Base-by-base conservation (phyloP, 30 jellyfish, hydroid and myxozoan species). In the Aurelia sp. region DNA sequence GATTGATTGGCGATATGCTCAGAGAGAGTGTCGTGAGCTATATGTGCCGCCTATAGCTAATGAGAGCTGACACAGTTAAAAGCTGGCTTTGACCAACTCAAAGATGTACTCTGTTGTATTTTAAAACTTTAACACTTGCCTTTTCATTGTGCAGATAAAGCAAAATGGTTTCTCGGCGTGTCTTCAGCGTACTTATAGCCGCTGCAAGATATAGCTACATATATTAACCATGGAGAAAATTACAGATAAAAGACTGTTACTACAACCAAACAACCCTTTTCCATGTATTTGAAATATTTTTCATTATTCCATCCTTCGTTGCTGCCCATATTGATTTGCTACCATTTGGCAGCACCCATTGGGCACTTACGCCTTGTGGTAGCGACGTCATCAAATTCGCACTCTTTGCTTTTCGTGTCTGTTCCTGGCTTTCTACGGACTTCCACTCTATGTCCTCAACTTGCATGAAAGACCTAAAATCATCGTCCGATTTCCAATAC, bases 391-490 rank as follows among this genome's bases (percentile, higher is more conserved):
- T 16, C 33, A 11, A 23, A 22, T 11, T 13, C 22, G 88, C 71
- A 11, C 41, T 62, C 27, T 58, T 40, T 16, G 78, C 40, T 37
- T 37, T 77, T 17, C 78, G 61, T 21, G 37, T 19, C 17, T 77
- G 88, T 13, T 68, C 71, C 76, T 61, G 68, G 67, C n/a, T 48
- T 10, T 40, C 62, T 6, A 77, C 37, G 13, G 78, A 47, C 30
- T 71, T 77, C 88, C 78, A 77, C n/a, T 6, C 67, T 13, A 33
- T 31, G 17, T 77, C 88, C 20, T 77, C 78, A 8, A 77, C 44
- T 8, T 77, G 78, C 78, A 21, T 17, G n/a, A 62, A 27, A 3
- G 78, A 17, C 2, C 40, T 31, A n/a, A 31, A 50, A n/a, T 27
- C 67, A 35, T 20, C 13, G 18, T 27, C 30, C 10, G 72, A 60